phyloP scores from a whole-genome alignment of 2,113 vertebrate species.

The Mandrillus leucophaeus region DNA sequence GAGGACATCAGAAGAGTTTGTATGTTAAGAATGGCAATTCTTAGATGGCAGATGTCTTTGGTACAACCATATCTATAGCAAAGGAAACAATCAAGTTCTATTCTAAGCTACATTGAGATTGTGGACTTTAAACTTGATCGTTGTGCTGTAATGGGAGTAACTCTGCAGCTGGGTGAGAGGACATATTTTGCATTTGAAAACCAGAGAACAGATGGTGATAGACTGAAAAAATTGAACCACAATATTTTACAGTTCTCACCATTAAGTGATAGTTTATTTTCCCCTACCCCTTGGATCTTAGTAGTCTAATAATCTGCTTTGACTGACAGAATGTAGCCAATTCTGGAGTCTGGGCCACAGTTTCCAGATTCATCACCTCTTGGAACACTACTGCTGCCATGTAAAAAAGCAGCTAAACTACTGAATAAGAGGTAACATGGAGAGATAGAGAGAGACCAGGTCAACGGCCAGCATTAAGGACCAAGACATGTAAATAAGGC shows the following conservation, averaged over 20 bases:
- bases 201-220: neutral
- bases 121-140: neutral
- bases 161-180: neutral
- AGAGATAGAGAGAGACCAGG: neutral
- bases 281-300: neutral
- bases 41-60: neutral
- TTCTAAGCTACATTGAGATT: neutral
- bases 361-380: neutral
- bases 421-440: neutral
- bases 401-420: neutral
- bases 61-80: neutral
- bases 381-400: neutral
- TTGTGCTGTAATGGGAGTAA: neutral
- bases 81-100: neutral
- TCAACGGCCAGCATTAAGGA: neutral
- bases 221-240: neutral
- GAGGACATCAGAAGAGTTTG: neutral
- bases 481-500: neutral
- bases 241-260: neutral
- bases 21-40: neutral
- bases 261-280: slow-evolving; percentile 12
- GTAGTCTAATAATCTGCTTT: neutral
- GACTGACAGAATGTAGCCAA: neutral
- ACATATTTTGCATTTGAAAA: neutral
- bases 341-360: neutral